phyloP scores from a whole-genome alignment of 1,140 invertebrate species.

The Aphelinus atriplicis region DNA sequence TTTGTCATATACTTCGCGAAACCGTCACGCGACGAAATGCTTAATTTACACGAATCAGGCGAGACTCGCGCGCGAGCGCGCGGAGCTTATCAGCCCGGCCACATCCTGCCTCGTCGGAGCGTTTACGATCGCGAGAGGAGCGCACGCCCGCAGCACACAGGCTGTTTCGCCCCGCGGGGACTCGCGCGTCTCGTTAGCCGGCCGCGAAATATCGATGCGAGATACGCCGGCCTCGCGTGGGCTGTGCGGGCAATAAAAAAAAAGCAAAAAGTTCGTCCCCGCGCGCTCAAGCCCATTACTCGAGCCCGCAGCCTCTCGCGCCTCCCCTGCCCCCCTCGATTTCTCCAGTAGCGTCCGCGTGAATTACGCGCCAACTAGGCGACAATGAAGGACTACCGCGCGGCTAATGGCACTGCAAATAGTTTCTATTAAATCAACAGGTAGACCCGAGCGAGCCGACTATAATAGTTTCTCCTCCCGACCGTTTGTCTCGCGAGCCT shows the following conservation, averaged over 20 bases:
- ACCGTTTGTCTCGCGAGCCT: too few relatives aligned
- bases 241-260: neutral
- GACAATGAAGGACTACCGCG: conserved; percentile 43
- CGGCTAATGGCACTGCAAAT: conserved; percentile 60
- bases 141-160: neutral
- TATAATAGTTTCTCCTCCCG: neutral
- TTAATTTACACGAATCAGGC: too few relatives aligned
- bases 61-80: too few relatives aligned
- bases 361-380: conserved; percentile 22
- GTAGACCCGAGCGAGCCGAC: conserved; percentile 31
- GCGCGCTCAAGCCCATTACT: conserved; percentile 7
- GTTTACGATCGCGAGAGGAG: neutral
- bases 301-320: neutral
- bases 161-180: neutral
- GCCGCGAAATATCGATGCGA: conserved; percentile 18
- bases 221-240: neutral
- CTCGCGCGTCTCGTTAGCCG: conserved; percentile 14
- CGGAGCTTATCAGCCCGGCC: neutral
- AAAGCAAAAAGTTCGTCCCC: too few relatives aligned
- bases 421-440: conserved; percentile 64
- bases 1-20: too few relatives aligned
- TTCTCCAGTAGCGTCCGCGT: neutral
- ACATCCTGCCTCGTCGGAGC: neutral
- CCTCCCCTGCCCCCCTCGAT: neutral
- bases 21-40: too few relatives aligned